Conservation (phyloP, 2,113 vertebrate species). For the Neotragus moschatus region DNA sequence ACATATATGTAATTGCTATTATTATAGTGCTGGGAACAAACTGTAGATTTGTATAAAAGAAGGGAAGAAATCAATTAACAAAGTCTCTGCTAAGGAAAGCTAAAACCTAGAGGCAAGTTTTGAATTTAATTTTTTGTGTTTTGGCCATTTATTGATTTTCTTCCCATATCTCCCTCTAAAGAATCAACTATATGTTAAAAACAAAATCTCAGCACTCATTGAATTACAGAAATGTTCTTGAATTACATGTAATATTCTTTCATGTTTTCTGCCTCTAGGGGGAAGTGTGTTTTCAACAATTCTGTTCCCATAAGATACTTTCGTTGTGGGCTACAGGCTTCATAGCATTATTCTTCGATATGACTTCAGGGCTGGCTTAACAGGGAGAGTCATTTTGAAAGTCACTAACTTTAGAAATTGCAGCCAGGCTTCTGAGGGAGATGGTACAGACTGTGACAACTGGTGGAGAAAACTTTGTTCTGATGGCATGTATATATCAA, state of each 20-base stretch:
- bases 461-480: neutral
- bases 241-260: slow-evolving; percentile 49
- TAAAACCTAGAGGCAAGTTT: neutral
- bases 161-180: neutral
- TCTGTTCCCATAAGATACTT: slow-evolving; percentile 40
- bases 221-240: neutral
- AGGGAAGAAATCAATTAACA: neutral
- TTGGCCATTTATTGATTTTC: neutral
- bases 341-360: neutral
- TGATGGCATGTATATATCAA: neutral
- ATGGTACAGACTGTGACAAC: neutral
- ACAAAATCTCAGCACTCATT: neutral
- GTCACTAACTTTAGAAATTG: neutral
- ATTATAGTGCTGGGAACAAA: neutral
- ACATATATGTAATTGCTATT: slow-evolving; percentile 23
- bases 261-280: slow-evolving; percentile 80
- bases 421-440: neutral
- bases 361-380: slow-evolving; percentile 5
- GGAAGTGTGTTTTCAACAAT: slow-evolving; percentile 82
- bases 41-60: neutral
- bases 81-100: neutral
- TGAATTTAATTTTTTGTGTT: slow-evolving; percentile 7
- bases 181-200: neutral
- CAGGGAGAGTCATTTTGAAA: neutral
- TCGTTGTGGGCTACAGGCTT: neutral